Conservation (phyloP, 2,888 invertebrate genomes). For the Sclerodermus sp. region DNA sequence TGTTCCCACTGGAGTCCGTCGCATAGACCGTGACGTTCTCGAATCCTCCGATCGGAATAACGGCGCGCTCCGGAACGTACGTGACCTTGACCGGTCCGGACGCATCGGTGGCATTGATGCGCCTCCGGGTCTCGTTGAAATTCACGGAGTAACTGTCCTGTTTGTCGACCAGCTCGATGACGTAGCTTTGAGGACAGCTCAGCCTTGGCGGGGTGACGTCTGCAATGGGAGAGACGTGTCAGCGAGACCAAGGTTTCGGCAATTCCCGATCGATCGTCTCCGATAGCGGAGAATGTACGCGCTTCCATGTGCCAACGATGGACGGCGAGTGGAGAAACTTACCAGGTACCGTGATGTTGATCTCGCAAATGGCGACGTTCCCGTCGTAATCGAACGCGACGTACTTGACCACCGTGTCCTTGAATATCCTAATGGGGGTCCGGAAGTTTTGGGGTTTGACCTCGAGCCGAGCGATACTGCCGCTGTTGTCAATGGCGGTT, state of each 20-base stretch:
- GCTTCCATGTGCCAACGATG: too few species aligned
- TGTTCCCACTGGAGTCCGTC: slow-evolving; percentile 83
- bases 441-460: slow-evolving; percentile 89
- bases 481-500: slow-evolving; percentile 92
- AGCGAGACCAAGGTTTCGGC: too few species aligned
- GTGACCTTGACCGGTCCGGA: slow-evolving; percentile 85
- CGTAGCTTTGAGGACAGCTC: slow-evolving; percentile 92
- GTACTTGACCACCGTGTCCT: slow-evolving; percentile 91
- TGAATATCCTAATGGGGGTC: slow-evolving; percentile 84
- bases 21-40: slow-evolving; percentile 92
- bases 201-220: slow-evolving; percentile 89
- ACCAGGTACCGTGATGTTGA: slow-evolving; percentile 89
- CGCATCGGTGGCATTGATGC: slow-evolving; percentile 84
- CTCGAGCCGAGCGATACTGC: slow-evolving; percentile 89
- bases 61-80: slow-evolving; percentile 75
- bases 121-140: slow-evolving; percentile 84
- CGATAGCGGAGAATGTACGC: too few species aligned
- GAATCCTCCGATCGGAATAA: slow-evolving; percentile 82
- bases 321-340: slow-evolving; percentile 21
- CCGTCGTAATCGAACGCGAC: slow-evolving; percentile 97
- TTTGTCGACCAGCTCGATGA: slow-evolving; percentile 85
- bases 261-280: too few species aligned
- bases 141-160: slow-evolving; percentile 89
- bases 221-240: too few species aligned
- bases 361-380: slow-evolving; percentile 95